Evolutionary conservation across 92 coral and sea anemone species (phyloP).

Genomic region (Metridium senile): DNA sequence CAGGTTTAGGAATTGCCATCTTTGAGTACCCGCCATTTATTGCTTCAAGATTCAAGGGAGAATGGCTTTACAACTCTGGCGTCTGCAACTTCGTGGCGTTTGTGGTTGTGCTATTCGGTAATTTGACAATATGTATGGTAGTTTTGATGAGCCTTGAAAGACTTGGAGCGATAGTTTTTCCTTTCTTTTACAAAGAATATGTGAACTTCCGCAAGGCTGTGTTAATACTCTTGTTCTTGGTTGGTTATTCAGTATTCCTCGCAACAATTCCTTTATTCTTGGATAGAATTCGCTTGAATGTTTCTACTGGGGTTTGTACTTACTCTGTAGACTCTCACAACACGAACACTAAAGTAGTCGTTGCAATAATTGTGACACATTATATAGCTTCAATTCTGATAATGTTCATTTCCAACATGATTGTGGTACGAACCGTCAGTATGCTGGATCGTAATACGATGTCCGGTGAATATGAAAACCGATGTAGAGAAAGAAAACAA

Average conservation of each 20-base stretch:
- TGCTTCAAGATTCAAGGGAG: conserved; percentile 77
- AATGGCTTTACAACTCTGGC: conserved; percentile 65
- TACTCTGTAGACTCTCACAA: conserved; percentile 73
- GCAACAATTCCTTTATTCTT: conserved; percentile 69
- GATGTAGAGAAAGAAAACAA: conserved; percentile 31
- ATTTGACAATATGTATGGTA: conserved; percentile 78
- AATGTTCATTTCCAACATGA: conserved; percentile 74
- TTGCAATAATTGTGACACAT: conserved; percentile 67
- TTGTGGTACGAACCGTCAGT: conserved; percentile 72
- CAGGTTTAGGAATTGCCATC: conserved; percentile 82
- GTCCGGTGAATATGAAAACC: conserved; percentile 66
- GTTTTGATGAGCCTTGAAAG: conserved; percentile 85
- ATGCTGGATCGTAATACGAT: conserved; percentile 75
- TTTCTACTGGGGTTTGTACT: conserved; percentile 76
- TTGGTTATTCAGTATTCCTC: conserved; percentile 57
- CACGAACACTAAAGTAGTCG: conserved; percentile 66
- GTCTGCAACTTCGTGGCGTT: conserved; percentile 79
- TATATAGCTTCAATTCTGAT: conserved; percentile 59
- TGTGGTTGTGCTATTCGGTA: conserved; percentile 76
- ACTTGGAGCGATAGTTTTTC: conserved; percentile 81
- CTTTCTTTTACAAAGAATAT: conserved; percentile 82
- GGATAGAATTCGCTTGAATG: conserved; percentile 62
- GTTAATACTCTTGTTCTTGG: conserved; percentile 34
- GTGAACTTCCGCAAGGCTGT: conserved; percentile 75
- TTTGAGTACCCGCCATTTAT: conserved; percentile 78